These are phyloP conservation scores for Siniperca chuatsi DNA, from an alignment of 2,113 vertebrate genomes.

Conservation along the genomic window DNA sequence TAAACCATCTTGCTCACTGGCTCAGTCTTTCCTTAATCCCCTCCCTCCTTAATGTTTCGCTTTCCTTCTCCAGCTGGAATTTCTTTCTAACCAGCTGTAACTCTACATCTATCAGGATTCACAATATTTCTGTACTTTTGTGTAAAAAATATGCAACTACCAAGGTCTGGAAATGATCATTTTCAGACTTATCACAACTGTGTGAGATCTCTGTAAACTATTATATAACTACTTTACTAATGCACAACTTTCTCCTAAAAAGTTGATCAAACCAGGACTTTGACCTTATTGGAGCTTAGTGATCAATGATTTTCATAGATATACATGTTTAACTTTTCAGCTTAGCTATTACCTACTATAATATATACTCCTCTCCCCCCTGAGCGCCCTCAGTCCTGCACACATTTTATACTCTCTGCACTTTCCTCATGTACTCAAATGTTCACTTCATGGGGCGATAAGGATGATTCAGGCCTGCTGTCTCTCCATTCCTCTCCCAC, in stretches of 20 bases:
- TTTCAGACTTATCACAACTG: not conserved
- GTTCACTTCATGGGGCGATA: conserved; percentile 43
- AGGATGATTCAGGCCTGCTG: conserved; percentile 52
- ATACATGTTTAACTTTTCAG: not conserved
- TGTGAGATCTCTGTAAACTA: not conserved
- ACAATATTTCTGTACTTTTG: not conserved
- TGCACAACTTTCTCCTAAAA: not conserved
- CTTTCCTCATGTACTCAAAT: conserved; percentile 10
- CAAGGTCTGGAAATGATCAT: not conserved
- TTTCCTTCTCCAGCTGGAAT: not conserved
- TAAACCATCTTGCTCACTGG: not conserved
- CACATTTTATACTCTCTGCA: conserved; percentile 24
- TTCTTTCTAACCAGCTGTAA: not conserved
- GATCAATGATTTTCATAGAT: not conserved
- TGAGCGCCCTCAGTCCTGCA: not conserved
- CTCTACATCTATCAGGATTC: not conserved
- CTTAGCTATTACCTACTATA: not conserved
- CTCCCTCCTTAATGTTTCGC: not conserved
- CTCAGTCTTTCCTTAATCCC: not conserved
- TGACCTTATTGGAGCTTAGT: not conserved
- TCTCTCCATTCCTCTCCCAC: conserved; percentile 49
- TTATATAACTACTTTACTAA: not conserved
- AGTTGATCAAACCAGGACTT: not conserved
- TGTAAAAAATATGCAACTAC: not conserved
- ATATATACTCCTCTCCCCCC: not conserved